Evolutionary conservation across 2,888 invertebrate species (phyloP).

Genomic region (Catotricha subobsoleta): DNA sequence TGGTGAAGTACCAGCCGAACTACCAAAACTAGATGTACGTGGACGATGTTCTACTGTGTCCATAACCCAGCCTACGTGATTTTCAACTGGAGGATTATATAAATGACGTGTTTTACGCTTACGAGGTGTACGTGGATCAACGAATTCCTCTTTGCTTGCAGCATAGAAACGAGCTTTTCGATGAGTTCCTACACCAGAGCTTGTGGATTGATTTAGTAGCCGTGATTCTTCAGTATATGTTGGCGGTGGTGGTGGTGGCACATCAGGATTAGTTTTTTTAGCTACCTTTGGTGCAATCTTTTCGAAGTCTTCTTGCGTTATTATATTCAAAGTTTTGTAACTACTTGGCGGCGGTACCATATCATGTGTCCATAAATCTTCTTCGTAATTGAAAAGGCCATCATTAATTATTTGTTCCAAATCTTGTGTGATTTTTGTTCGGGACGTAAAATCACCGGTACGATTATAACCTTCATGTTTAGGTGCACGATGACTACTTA

Average conservation of each 20-base stretch:
- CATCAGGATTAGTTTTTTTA: slow-evolving; percentile 48
- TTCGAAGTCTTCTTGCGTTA: slow-evolving; percentile 75
- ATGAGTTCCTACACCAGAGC: slow-evolving; percentile 6
- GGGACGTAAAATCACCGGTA: slow-evolving; percentile 72
- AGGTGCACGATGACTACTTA: slow-evolving; percentile 35
- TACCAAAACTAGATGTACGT: slow-evolving; percentile 63
- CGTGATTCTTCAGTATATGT: slow-evolving; percentile 17
- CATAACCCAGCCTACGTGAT: slow-evolving; percentile 81
- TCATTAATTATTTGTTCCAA: slow-evolving; percentile 90
- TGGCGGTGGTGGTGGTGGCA: slow-evolving; percentile 68
- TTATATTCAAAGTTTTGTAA: slow-evolving; percentile 74
- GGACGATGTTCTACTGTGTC: slow-evolving; percentile 45
- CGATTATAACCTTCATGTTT: slow-evolving; percentile 83
- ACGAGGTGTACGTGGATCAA: slow-evolving; percentile 48
- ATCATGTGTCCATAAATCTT: slow-evolving; percentile 66
- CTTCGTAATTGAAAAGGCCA: slow-evolving; percentile 91
- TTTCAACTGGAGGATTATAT: slow-evolving; percentile 82
- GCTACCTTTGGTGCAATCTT: slow-evolving; percentile 48
- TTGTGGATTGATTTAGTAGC: slow-evolving; percentile 17
- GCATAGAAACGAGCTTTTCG: slow-evolving; percentile 70
- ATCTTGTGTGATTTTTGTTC: slow-evolving; percentile 90
- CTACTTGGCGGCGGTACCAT: slow-evolving; percentile 35
- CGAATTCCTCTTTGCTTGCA: slow-evolving; percentile 59
- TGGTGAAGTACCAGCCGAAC: slow-evolving; percentile 62
- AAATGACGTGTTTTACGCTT: slow-evolving; percentile 86